These are phyloP conservation scores for Sinocyclocheilus grahami DNA, from an alignment of 2,113 vertebrate species.

Conservation along the genomic window DNA sequence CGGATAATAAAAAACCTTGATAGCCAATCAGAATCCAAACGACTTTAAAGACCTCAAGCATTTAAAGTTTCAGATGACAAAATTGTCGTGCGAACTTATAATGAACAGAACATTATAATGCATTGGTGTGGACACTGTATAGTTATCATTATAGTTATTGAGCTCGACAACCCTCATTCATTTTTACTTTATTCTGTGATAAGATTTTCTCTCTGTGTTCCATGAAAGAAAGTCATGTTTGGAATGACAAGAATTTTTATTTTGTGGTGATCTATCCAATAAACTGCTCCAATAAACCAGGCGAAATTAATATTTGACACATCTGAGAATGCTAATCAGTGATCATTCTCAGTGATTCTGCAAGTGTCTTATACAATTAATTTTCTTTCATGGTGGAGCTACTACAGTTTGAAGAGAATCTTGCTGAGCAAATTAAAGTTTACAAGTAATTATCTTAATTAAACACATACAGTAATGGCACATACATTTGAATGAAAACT, in stretches of 20 bases:
- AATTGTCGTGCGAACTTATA: background rate
- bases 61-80: background rate
- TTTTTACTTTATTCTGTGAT: background rate
- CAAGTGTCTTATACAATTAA: background rate
- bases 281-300: background rate
- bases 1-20: background rate
- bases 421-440: background rate
- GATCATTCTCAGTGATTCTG: background rate
- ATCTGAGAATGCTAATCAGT: background rate
- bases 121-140: background rate
- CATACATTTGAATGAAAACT: background rate
- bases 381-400: background rate
- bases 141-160: background rate
- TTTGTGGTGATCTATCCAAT: background rate
- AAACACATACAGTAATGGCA: background rate
- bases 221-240: background rate
- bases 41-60: background rate
- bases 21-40: background rate
- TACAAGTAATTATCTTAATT: background rate
- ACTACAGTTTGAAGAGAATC: background rate
- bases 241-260: background rate
- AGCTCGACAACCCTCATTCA: background rate
- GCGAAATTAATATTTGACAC: no score
- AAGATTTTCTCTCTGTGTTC: no score
- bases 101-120: background rate